Evolutionary conservation across 2,797 vertebrate genomes (phyloP), one percentile per base, ranked within the genome.

Genomic region (Sitta carolinensis): DNA sequence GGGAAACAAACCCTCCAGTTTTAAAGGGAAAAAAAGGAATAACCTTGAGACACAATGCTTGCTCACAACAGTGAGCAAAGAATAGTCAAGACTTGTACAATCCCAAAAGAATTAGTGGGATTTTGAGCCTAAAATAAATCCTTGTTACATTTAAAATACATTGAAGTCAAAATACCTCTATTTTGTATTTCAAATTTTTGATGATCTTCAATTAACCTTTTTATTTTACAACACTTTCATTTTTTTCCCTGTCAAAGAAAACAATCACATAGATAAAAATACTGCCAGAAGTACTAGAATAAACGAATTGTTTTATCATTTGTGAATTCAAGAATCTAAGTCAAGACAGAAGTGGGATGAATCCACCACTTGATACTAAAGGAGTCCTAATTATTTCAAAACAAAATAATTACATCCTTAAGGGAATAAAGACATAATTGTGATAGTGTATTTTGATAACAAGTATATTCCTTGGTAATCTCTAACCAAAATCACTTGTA

Each of bases 51-150:
- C 1, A 51, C 5, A 25, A 19, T 16, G 76, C 26, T 51, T 92
- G 18, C 16, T 51, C 17, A 11, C 14, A 55, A 72, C 7, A 5
- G 16, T n/a, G 58, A 84, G 9, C 3, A 30, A 70, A n/a, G 9
- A 57, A 40, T 29, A n/a, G 1, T 43, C 13, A 45, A 5, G 7
- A 3, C 8, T 26, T 36, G 8, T 32, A 55, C 0, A 1, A 27
- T 25, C 2, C 4, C 32, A 59, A 66, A 72, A 76, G 13, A 50
- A 74, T 36, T n/a, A 22, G 7, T 48, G 8, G 6, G 4, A 40
- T 63, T 84, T 58, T 4, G 1, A 55, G 7, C 30, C 7, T 62
- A 38, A 63, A 90, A 40, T 30, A 40, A 18, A 36, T 50, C 6
- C 10, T 36, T 10, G 3, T 48, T 69, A 10, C 51, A 66, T 54